Conservation (phyloP, 2,888 invertebrate species). For the Heliconius ismenius region DNA sequence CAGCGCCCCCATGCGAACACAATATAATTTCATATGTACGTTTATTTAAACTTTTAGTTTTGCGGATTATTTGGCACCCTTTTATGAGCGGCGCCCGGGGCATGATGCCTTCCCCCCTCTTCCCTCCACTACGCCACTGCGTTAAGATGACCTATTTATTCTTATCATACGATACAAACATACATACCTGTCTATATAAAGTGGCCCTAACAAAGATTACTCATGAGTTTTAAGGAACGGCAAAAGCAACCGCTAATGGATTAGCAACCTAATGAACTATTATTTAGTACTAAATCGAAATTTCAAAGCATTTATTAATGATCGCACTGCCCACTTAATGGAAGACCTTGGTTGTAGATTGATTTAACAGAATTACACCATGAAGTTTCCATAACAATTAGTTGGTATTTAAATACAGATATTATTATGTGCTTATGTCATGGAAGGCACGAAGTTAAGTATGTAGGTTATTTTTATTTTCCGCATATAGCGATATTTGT, state of each 20-base stretch:
- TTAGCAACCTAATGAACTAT: slow-evolving; percentile 42
- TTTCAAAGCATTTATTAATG: slow-evolving; percentile 54
- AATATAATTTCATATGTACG: too few species aligned
- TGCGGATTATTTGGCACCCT: too few species aligned
- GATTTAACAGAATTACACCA: slow-evolving; percentile 47
- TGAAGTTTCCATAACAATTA: slow-evolving; percentile 52
- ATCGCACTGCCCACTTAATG: slow-evolving; percentile 49
- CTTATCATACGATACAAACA: too few species aligned
- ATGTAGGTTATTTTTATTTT: not conserved
- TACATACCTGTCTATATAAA: not conserved
- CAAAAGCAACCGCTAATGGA: slow-evolving; percentile 35
- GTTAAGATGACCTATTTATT: too few species aligned
- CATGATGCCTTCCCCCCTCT: too few species aligned
- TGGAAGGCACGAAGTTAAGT: slow-evolving; percentile 24
- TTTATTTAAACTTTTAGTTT: too few species aligned
- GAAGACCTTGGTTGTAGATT: slow-evolving; percentile 49
- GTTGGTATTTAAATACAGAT: slow-evolving; percentile 40
- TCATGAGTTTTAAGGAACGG: slow-evolving; percentile 24
- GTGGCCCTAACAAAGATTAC: slow-evolving; percentile 7
- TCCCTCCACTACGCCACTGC: too few species aligned
- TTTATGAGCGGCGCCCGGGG: too few species aligned
- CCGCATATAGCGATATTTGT: not conserved
- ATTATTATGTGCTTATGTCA: slow-evolving; percentile 27
- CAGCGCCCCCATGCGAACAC: too few species aligned
- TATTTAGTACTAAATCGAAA: slow-evolving; percentile 46